Evolutionary conservation across 2,113 vertebrate species (phyloP).

Genomic region (Isurus oxyrinchus): DNA sequence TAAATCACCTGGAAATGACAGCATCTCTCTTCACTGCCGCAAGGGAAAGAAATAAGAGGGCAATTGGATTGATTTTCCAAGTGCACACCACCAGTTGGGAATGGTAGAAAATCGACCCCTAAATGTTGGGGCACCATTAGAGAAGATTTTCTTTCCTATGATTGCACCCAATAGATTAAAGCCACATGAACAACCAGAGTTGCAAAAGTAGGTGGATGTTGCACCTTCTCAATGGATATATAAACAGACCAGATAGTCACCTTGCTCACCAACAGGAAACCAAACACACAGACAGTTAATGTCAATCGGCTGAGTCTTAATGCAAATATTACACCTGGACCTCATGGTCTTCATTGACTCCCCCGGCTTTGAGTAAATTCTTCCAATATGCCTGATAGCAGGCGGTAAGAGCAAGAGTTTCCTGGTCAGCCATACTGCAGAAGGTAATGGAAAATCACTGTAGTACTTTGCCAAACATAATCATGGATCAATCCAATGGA

Average conservation of each 20-base stretch:
- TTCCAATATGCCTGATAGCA: too few species aligned
- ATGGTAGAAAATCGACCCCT: neutral
- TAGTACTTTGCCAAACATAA: too few species aligned
- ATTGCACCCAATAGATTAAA: neutral
- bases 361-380: too few species aligned
- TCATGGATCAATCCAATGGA: too few species aligned
- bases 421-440: too few species aligned
- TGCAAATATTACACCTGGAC: too few species aligned
- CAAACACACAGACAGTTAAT: neutral
- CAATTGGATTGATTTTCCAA: neutral
- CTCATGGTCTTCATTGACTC: too few species aligned
- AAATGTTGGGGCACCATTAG: neutral
- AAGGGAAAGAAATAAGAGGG: neutral
- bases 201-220: neutral
- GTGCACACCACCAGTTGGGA: neutral
- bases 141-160: neutral
- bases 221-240: neutral
- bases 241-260: too few species aligned
- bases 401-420: too few species aligned
- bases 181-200: neutral
- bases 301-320: neutral
- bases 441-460: too few species aligned
- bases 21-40: neutral
- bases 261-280: neutral
- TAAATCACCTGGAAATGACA: neutral